phyloP scores from a whole-genome alignment of 2,113 vertebrate genomes.

The Butorides virescens region DNA sequence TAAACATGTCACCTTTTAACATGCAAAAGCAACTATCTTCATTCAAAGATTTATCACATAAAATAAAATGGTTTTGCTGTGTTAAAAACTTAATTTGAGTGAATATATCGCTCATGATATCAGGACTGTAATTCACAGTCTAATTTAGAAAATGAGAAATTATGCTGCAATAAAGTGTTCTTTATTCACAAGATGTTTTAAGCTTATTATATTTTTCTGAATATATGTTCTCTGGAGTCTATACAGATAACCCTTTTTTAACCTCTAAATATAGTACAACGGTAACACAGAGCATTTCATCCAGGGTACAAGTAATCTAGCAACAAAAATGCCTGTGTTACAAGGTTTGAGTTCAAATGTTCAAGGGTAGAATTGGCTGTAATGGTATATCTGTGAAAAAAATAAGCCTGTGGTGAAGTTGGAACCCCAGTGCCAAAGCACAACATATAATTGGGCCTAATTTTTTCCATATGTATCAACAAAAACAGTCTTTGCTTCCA shows the following conservation, averaged over 20 bases:
- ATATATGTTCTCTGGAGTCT: conserved; percentile 27
- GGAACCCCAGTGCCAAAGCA: conserved; percentile 73
- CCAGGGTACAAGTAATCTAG: conserved; percentile 30
- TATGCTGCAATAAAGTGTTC: background rate
- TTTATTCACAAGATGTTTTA: conserved; percentile 23
- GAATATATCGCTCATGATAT: background rate
- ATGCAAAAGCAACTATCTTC: background rate
- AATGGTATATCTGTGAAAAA: conserved; percentile 74
- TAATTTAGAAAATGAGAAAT: background rate
- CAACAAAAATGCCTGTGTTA: conserved; percentile 69
- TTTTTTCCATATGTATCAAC: conserved; percentile 81
- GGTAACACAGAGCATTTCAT: conserved; percentile 37
- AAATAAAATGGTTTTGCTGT: background rate
- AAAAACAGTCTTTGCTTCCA: conserved; percentile 74
- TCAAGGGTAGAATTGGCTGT: conserved; percentile 60
- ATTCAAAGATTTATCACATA: background rate
- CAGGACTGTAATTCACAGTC: background rate
- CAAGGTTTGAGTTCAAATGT: conserved; percentile 75
- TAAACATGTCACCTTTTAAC: background rate
- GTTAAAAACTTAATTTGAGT: background rate
- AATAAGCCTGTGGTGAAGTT: conserved; percentile 72
- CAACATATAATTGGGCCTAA: conserved; percentile 77
- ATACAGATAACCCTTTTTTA: conserved; percentile 36
- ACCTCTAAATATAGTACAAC: conserved; percentile 26
- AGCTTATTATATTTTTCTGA: conserved; percentile 12